These are phyloP conservation scores for Cololabis saira DNA, from an alignment of 2,113 vertebrate species.

Conservation along the genomic window DNA sequence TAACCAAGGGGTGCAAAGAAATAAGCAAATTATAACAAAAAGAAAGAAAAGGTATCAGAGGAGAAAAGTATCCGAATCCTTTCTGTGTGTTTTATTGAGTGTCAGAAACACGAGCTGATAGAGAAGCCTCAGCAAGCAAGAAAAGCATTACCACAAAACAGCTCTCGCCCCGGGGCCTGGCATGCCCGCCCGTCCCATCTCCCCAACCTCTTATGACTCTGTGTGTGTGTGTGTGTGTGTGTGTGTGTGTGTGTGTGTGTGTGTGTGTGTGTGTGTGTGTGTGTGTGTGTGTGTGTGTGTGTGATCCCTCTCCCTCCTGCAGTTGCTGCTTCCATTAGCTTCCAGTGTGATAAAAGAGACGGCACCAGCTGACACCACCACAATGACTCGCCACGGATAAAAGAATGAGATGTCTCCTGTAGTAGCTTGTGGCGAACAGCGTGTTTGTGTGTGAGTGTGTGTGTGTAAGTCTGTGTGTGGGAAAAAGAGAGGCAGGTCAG, in stretches of 20 bases:
- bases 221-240: slow-evolving; percentile 38
- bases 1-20: not conserved
- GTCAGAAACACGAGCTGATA: slow-evolving; percentile 65
- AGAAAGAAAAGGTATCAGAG: slow-evolving; percentile 30
- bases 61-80: slow-evolving; percentile 24
- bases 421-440: slow-evolving; percentile 67
- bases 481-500: slow-evolving; percentile 24
- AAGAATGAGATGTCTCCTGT: slow-evolving; percentile 77
- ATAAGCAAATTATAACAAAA: slow-evolving; percentile 6
- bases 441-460: slow-evolving; percentile 25
- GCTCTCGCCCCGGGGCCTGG: slow-evolving; percentile 63
- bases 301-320: slow-evolving; percentile 53
- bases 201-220: slow-evolving; percentile 60
- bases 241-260: slow-evolving; percentile 22
- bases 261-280: no score
- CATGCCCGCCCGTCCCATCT: slow-evolving; percentile 64
- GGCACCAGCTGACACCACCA: slow-evolving; percentile 79
- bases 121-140: slow-evolving; percentile 50
- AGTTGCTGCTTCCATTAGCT: slow-evolving; percentile 79
- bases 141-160: slow-evolving; percentile 71
- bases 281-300: no score
- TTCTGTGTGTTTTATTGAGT: slow-evolving; percentile 50
- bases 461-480: slow-evolving; percentile 24
- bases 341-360: slow-evolving; percentile 82
- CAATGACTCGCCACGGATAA: slow-evolving; percentile 77